Evolutionary conservation across 1,140 invertebrate genomes (phyloP), one percentile per base, ranked within the genome.

Genomic region (Wiebesia pumilae): DNA sequence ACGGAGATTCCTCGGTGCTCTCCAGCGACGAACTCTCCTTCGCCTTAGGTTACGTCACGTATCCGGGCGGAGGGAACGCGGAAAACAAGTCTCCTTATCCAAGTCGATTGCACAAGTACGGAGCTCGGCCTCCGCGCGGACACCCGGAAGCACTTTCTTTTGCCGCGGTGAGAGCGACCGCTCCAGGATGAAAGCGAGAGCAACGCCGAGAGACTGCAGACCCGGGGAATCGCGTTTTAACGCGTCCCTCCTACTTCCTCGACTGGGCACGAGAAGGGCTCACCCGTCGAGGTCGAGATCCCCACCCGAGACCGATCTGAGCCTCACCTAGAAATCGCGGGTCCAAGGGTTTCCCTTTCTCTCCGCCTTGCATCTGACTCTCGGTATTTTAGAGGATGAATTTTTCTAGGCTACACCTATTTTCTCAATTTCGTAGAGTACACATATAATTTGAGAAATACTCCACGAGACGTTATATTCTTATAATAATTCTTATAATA

Each of bases 141-240:
- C 80, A 91, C 89, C 87, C 91, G 91, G 91, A 91, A 91, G 81
- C 88, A 91, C 90, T 90, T 91, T 91, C 90, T 90, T 91, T 87
- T 27, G 16, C 69, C 2, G 40, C 35, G 71, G 71, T n/a, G 71
- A 75, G 71, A 75, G 71, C 40, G 21, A 12, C 58, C 6, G 14
- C 27, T 62, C 21, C 58, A 62, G 58, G 24, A 62, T 62, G 58
- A 62, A 62, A 62, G 58, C 58, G 58, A 62, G 24, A 62, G 27
- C 58, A 27, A 19, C 51, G 2, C 10, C 51, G 51, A 2, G 21
- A 62, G 58, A 62, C 58, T 62, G 58, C 6, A 21, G 58, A 24
- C 58, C 3, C 1, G 58, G 1, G 58, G 58, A 0, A 27, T 4
- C 58, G 27, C 3, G 58, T 62, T 62, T 62, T 62, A 62, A 62